Base-by-base conservation (phyloP, 2,888 invertebrate genomes). In the Atherix ibis region DNA sequence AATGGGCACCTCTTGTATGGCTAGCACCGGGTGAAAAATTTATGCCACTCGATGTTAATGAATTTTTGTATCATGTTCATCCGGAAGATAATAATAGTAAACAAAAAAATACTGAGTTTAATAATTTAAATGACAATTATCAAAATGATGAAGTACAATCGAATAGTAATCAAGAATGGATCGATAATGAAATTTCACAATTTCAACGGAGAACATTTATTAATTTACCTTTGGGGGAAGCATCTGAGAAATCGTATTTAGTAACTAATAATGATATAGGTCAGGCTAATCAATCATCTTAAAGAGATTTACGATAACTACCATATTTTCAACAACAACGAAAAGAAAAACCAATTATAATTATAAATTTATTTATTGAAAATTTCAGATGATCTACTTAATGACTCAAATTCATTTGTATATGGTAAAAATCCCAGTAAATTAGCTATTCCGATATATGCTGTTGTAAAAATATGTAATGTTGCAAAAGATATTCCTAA, bases 1-100 rank as follows among this genome's bases (percentile, higher is more conserved):
- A 66, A 53, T 76, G 75, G 75, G 70, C 76, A 2, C 76, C 76
- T 4, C 48, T 75, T 30, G 66, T 76, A 16, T 74, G 73, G 72
- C 56, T 76, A 32, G 71, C 73, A 32, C 73, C 73, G 2, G 67
- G 67, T 36, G 76, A 76, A 55, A 63, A 64, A 51, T 76, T 68
- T 50, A 59, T 72, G 56, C 76, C 76, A 1, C 56, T 67, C 35
- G 67, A 66, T 34, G 73, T 73, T 2, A 66, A 70, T 30, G 67
- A 70, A 41, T 76, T 75, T 52, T 54, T 76, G 32, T 56, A 64
- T 37, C 62, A 74, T 51, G 68, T 73, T 4, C 60, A 61, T 44
- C 57, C 58, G 4, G 58, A 56, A n/a, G n/a, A n/a, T n/a, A n/a
- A n/a, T n/a, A n/a, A n/a, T n/a, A n/a, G n/a, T n/a, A n/a, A n/a